Conservation (phyloP, 2,113 vertebrate species). For the Otolemur garnettii region DNA sequence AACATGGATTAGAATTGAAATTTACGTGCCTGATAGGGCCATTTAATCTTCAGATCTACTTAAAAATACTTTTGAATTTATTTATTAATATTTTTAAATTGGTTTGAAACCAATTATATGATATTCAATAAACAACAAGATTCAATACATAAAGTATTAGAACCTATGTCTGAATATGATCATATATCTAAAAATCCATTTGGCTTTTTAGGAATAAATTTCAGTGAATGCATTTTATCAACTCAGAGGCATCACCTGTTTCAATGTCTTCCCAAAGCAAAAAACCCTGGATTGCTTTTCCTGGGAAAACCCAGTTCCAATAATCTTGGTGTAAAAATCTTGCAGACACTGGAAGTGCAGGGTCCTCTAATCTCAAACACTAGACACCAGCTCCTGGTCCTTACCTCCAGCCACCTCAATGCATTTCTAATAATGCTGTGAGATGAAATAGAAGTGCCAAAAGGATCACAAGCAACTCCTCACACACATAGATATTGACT, state of each 20-base stretch:
- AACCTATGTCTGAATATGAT: not conserved
- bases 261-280: not conserved
- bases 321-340: not conserved
- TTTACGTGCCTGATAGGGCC: not conserved
- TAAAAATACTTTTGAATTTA: not conserved
- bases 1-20: constrained; percentile 33
- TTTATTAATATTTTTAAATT: not conserved
- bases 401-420: not conserved
- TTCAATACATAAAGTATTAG: not conserved
- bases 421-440: not conserved
- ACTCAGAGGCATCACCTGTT: not conserved
- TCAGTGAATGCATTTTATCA: not conserved
- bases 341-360: not conserved
- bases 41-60: constrained; percentile 19
- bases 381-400: not conserved
- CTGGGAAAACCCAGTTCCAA: not conserved
- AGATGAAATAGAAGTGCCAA: not conserved
- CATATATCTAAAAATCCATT: constrained; percentile 35
- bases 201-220: constrained; percentile 33
- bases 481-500: not conserved
- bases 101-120: not conserved
- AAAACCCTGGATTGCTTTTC: not conserved
- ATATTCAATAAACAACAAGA: not conserved
- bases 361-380: not conserved
- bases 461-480: not conserved